Evolutionary conservation across 2,113 vertebrate genomes (phyloP).

Genomic region (Piliocolobus tephrosceles): DNA sequence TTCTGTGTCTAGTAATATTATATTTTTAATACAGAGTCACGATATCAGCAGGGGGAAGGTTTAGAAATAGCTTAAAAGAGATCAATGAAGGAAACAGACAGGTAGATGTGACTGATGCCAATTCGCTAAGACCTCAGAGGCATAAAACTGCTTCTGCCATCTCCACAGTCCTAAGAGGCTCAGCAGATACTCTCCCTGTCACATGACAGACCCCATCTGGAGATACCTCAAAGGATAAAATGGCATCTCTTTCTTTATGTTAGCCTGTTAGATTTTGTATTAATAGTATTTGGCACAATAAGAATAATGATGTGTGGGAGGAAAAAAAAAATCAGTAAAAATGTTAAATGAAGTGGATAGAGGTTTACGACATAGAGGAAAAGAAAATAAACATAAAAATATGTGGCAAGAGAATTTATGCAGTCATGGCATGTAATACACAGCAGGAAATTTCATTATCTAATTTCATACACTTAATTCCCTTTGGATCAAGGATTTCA

Average conservation of each 20-base stretch:
- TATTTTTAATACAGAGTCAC: not conserved
- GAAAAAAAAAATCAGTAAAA: not conserved
- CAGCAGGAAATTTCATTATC: not conserved
- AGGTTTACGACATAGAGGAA: not conserved
- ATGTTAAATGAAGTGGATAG: not conserved
- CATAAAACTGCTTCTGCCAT: not conserved
- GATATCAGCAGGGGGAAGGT: not conserved
- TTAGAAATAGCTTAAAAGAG: not conserved
- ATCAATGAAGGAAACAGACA: not conserved
- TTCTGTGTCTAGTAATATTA: not conserved
- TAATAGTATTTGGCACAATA: not conserved
- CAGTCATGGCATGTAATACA: not conserved
- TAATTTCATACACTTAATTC: constrained; percentile 43
- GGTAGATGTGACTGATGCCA: not conserved
- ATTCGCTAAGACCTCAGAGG: not conserved
- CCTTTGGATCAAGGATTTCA: not conserved
- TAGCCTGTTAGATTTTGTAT: not conserved
- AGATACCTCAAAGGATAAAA: not conserved
- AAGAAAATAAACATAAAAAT: not conserved
- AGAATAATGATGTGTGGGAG: not conserved
- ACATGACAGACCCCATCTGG: not conserved
- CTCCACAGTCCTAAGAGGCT: not conserved
- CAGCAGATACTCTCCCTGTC: not conserved
- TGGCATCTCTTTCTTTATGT: not conserved
- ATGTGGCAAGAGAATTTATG: not conserved